Base-by-base conservation (phyloP, 2,113 vertebrate genomes). In the Pao palembangensis region DNA sequence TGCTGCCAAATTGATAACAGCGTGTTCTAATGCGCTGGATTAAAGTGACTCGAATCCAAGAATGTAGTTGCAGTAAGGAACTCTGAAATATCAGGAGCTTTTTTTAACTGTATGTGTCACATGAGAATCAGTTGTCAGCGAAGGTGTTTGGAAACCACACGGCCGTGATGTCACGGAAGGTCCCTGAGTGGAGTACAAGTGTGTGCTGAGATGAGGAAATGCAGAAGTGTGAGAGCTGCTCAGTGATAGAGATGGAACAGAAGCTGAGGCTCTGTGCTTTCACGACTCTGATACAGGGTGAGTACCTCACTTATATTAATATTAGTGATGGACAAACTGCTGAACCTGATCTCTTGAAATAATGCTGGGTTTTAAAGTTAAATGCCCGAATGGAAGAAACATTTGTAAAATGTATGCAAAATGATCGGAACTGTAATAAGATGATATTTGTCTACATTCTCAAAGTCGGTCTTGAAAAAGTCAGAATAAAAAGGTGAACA, bases 81-180 rank as follows among this genome's bases (percentile, higher is more conserved):
- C n/a, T 6, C 3, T 66, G 58, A 58, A 64, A 20, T 61, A 15
- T 64, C 64, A 47, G 55, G 44, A 31, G 2, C 31, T 3, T 56
- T 34, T 61, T 68, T 69, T 67, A 51, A 13, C 44, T 12, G 21
- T 23, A 38, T 16, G 14, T 55, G 13, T 72, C 51, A 67, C 58
- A 64, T 65, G 71, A 76, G 13, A 51, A 17, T 59, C 7, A 6
- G 17, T 54, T 15, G 34, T 10, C 64, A 76, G 23, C 25, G 52
- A 60, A 52, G 25, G 19, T 21, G 3, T 17, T 31, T 76, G 90
- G 83, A 90, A 89, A 88, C 78, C 78, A 89, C 88, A 63, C 7
- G 17, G 42, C 21, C n/a, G 66, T 91, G 90, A 91, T 81, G 88
- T 92, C 89, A 90, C 4, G 87, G 90, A 87, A 85, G 83, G 76